Evolutionary conservation across 2,113 vertebrate species (phyloP), one percentile per base, ranked within the genome.

Genomic region (Tichodroma muraria): DNA sequence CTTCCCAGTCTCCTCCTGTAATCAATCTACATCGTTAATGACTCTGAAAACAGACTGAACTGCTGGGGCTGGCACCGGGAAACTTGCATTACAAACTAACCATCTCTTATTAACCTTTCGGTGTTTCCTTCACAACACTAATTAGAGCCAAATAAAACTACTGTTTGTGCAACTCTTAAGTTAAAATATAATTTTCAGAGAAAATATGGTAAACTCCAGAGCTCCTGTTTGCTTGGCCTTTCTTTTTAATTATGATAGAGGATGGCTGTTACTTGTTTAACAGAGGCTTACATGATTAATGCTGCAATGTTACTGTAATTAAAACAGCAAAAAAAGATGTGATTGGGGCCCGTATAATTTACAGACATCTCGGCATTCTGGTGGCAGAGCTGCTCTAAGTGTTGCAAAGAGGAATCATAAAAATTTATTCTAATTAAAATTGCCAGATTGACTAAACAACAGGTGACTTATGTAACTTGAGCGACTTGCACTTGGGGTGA

Each of bases 1-100:
- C 90, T 97, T 97, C 81, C 92, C 78, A 20, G 92, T 96, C 96
- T 97, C 94, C 97, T 94, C 91, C 96, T 83, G 90, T 95, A 95
- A 98, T 97, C 97, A 97, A 95, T 97, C 97, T 96, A 56, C 91
- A 87, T 89, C 91, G 87, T 93, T 98, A 97, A 97, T 97, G 96
- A 98, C 94, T 97, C 95, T 97, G 96, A 94, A 97, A 97, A 95
- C 94, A 97, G 95, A 89, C 94, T 95, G 95, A 97, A 93, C 80
- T 90, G 79, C 91, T 96, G 92, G 95, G 96, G 90, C 92, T 97
- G 96, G 96, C 96, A 97, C 81, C 0, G 61, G 94, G 91, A 97
- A 97, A 96, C 94, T 90, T 95, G 93, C 93, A 81, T 96, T 97
- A 87, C 90, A 95, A 97, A 97, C 93, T 96, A 97, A 97, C 96